A percentile compares a stretch with the other conserved stretches of the same genome.
Evolutionary conservation across 2,888 invertebrate genomes (phyloP).

Genomic region (Rhorus exstirpatorius): DNA sequence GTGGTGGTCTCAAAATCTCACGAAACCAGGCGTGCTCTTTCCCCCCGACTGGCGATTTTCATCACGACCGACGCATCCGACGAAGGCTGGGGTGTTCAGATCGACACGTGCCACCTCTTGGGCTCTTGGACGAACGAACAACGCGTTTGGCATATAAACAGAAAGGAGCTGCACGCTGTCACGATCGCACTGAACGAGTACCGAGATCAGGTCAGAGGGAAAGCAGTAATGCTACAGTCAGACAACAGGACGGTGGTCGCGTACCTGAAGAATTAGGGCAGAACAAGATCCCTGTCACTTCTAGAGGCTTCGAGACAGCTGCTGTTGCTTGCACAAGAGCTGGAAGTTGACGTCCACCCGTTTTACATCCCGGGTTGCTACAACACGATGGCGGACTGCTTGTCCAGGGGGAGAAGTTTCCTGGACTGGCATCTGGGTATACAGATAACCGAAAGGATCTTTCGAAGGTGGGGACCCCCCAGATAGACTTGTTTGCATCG

Average conservation of each 20-base stretch:
- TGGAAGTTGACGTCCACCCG: too few relatives aligned
- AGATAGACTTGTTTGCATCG: background rate
- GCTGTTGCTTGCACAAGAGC: background rate
- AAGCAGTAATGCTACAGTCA: background rate
- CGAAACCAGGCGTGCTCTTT: background rate
- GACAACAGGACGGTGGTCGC: conserved; percentile 12
- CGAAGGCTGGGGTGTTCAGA: too few relatives aligned
- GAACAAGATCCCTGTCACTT: background rate
- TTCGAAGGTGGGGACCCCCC: background rate
- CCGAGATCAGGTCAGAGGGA: rapidly evolving
- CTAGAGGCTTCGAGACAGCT: background rate
- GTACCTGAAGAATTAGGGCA: background rate
- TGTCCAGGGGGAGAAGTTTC: background rate
- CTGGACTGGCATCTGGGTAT: background rate
- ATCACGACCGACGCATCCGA: too few relatives aligned
- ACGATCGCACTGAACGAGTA: background rate
- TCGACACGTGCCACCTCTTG: too few relatives aligned
- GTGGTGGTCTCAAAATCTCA: background rate
- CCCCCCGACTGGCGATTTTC: too few relatives aligned
- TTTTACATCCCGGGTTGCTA: background rate
- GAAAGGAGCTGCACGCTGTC: background rate
- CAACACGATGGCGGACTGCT: conserved; percentile 4
- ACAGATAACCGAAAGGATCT: background rate
- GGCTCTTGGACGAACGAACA: too few relatives aligned
- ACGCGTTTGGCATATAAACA: conserved; percentile 3